Percentiles rank a stretch among this genome's conserved stretches.
phyloP scores from a whole-genome alignment of 2,797 vertebrate genomes.

The Gobio occitaniae region DNA sequence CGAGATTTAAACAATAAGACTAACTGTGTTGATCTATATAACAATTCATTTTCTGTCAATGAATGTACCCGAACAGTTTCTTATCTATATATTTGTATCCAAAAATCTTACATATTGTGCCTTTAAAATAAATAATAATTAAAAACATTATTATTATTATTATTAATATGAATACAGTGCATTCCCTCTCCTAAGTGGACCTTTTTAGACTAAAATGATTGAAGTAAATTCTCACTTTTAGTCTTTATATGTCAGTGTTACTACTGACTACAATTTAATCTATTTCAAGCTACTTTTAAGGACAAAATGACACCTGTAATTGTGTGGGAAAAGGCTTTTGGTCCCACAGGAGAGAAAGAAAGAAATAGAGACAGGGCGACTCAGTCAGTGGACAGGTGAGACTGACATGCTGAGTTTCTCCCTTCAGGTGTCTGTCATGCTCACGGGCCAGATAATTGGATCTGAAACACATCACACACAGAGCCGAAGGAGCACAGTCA shows the following conservation, averaged over 20 bases:
- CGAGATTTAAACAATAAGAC: too few relatives aligned
- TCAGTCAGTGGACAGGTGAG: constrained; percentile 65
- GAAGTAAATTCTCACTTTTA: constrained; percentile 11
- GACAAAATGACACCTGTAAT: constrained; percentile 37
- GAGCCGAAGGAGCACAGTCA: constrained; percentile 63
- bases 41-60: too few relatives aligned
- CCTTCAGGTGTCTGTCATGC: constrained; percentile 67
- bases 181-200: not conserved
- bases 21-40: too few relatives aligned
- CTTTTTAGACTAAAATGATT: not conserved
- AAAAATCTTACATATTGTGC: too few relatives aligned
- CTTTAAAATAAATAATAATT: not conserved
- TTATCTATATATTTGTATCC: too few relatives aligned
- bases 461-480: constrained; percentile 64
- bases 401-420: constrained; percentile 65
- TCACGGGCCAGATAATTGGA: constrained; percentile 65
- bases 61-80: too few relatives aligned
- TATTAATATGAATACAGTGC: not conserved
- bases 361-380: constrained; percentile 33
- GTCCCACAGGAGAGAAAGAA: constrained; percentile 28
- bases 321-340: constrained; percentile 36
- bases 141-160: not conserved
- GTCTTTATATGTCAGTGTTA: constrained; percentile 27
- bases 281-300: constrained; percentile 27
- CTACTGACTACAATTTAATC: constrained; percentile 18